Base-by-base conservation (phyloP, 2,888 invertebrate species). In the Prenolepis imparis region DNA sequence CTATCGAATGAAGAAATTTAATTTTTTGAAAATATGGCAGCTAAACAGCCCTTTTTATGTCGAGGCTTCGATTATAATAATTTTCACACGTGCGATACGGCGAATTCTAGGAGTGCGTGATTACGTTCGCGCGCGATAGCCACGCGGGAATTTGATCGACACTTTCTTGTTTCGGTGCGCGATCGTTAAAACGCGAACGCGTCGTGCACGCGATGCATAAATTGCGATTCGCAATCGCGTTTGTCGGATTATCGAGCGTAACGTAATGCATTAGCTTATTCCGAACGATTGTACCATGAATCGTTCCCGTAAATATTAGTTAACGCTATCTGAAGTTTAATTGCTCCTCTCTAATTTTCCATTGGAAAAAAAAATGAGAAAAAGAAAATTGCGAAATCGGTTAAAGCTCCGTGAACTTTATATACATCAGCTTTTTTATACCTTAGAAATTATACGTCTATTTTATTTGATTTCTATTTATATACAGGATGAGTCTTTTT, bases 161-260 rank as follows among this genome's bases (percentile, higher is more conserved):
- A 61, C 78, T 80, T 77, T 72, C 72, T 67, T 48, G 55, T 67
- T 57, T 82, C 59, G 77, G 41, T 44, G 57, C 21, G 44, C 39
- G 66, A 66, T 77, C 77, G 75, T 81, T 77, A 77, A 66, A 77
- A 57, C 67, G 77, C 39, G 66, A 74, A 36, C 28, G 59, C 24
- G n/a, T 21, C 67, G 36, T 32, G 68, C 57, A 63, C 52, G 72
- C 83, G 64, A 84, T 75, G 70, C 70, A 77, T 83, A 84, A 86
- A 89, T 84, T 82, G 82, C 78, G 48, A 75, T 81, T 68, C 73
- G 21, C 66, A 74, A 83, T 87, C 68, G 70, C 83, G 78, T 84
- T 89, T 73, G 78, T 85, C 87, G 84, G 86, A 89, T 86, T 87
- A 84, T 75, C 78, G 67, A 72, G 15, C 68, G 73, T 68, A 85